phyloP scores from a whole-genome alignment of 2,888 invertebrate genomes.

The Agrotis exclamationis region DNA sequence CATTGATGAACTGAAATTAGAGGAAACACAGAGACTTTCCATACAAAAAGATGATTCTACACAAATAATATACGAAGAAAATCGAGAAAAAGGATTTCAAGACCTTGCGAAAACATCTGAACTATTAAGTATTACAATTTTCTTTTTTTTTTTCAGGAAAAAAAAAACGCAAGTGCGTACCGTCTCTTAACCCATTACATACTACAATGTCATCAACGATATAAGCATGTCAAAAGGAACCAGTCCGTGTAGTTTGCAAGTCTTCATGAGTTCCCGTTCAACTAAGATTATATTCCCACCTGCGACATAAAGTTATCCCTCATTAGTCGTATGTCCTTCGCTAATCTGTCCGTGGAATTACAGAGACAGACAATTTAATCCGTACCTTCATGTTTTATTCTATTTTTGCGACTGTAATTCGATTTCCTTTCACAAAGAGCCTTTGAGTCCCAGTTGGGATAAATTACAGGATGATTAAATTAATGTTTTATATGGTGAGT shows the following conservation, averaged over 20 bases:
- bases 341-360: slow-evolving; percentile 7
- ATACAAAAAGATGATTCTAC: not conserved
- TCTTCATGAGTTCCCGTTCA: slow-evolving; percentile 32
- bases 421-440: not conserved
- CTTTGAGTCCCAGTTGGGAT: not conserved
- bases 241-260: slow-evolving; percentile 31
- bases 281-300: slow-evolving; percentile 34
- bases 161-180: not conserved
- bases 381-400: not conserved
- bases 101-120: too few relatives aligned
- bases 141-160: too few relatives aligned
- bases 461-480: not conserved
- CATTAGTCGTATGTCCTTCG: slow-evolving; percentile 31
- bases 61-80: not conserved
- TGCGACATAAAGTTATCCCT: slow-evolving; percentile 27
- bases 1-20: too few relatives aligned
- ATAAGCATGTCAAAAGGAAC: slow-evolving; percentile 52
- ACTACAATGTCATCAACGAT: slow-evolving; percentile 51
- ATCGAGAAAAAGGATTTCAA: too few relatives aligned
- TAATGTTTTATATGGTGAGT: too few relatives aligned
- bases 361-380: not conserved
- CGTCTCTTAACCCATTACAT: slow-evolving; percentile 19
- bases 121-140: too few relatives aligned
- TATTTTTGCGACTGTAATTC: not conserved
- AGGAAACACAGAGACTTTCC: not conserved